A percentile compares a stretch with the other conserved stretches of the same genome.
Evolutionary conservation across 2,888 invertebrate species (phyloP).

Genomic region (Drosophila ezoana): DNA sequence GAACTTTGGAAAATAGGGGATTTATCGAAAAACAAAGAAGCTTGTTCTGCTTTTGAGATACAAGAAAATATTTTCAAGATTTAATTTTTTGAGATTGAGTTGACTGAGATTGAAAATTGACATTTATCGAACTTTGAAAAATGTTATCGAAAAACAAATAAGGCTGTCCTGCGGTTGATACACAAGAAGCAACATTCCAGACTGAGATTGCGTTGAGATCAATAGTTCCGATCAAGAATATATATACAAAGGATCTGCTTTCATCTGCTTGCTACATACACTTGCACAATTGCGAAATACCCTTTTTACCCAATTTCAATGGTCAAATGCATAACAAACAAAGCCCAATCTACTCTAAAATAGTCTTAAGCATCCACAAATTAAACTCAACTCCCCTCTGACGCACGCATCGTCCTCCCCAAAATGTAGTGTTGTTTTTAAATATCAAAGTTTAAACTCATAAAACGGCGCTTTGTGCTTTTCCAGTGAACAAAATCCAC

Average conservation of each 20-base stretch:
- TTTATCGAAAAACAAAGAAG: too few species aligned
- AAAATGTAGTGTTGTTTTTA: constrained; percentile 27
- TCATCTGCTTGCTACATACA: neutral
- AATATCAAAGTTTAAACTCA: constrained; percentile 70
- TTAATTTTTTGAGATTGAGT: too few species aligned
- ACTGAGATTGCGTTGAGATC: too few species aligned
- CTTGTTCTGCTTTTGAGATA: too few species aligned
- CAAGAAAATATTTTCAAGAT: too few species aligned
- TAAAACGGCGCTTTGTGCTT: constrained; percentile 48
- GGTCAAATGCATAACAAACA: constrained; percentile 14
- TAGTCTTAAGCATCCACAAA: constrained; percentile 34
- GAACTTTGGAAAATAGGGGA: too few species aligned
- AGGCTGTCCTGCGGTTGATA: too few species aligned
- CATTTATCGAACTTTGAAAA: neutral
- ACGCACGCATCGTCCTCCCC: neutral
- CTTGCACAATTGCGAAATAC: neutral
- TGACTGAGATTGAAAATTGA: neutral
- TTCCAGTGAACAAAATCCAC: constrained; percentile 3
- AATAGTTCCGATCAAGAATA: neutral
- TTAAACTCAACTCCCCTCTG: constrained; percentile 3
- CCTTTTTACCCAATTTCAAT: neutral
- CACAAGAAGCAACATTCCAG: too few species aligned
- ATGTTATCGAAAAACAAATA: too few species aligned
- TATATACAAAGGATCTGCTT: neutral
- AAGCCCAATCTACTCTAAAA: constrained; percentile 33